These are phyloP conservation scores for Festucalex cinctus DNA, from an alignment of 2,113 vertebrate species.

Conservation along the genomic window DNA sequence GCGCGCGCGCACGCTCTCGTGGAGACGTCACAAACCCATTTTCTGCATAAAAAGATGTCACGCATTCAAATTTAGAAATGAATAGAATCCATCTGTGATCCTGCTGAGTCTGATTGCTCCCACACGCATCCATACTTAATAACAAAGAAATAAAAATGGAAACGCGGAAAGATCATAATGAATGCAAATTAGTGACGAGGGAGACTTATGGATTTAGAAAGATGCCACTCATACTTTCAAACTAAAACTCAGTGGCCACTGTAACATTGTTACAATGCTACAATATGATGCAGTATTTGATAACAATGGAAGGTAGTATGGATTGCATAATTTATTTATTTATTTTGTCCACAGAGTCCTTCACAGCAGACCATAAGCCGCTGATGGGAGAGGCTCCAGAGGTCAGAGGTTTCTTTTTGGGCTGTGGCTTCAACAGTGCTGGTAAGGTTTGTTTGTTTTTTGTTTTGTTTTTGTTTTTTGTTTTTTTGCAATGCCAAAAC, in stretches of 20 bases:
- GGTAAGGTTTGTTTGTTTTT: slow-evolving; percentile 73
- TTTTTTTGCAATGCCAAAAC: too few species aligned
- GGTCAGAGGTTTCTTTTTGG: slow-evolving; percentile 91
- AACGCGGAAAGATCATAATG: not conserved
- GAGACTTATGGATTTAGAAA: not conserved
- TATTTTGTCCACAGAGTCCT: slow-evolving; percentile 78
- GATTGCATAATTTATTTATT: not conserved
- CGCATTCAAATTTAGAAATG: not conserved
- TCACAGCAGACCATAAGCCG: slow-evolving; percentile 94
- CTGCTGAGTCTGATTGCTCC: not conserved
- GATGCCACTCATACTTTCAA: not conserved
- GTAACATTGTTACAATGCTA: not conserved
- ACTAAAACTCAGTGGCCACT: not conserved
- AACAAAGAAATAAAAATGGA: not conserved
- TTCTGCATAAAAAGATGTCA: not conserved
- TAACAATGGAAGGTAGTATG: not conserved
- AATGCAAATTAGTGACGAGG: not conserved
- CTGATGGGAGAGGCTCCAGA: slow-evolving; percentile 94
- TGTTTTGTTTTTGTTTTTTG: not conserved
- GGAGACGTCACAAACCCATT: not conserved
- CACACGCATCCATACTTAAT: not conserved
- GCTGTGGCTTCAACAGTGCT: slow-evolving; percentile 97
- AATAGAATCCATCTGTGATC: not conserved
- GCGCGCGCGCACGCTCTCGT: not conserved
- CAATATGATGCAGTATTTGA: not conserved